phyloP scores from a whole-genome alignment of 2,888 invertebrate species.

The Xylota sylvarum region DNA sequence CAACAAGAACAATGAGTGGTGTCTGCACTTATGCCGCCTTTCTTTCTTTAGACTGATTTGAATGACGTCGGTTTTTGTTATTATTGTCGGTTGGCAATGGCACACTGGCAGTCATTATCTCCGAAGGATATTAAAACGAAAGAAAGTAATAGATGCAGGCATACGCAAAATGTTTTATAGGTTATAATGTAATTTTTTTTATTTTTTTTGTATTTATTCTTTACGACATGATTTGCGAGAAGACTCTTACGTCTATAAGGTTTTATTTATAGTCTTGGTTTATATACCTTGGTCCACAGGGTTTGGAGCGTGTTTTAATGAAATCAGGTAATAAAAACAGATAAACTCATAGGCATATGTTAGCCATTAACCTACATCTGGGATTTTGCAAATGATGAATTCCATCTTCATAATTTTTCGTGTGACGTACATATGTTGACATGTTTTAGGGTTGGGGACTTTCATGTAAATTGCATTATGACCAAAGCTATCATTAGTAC shows the following conservation, averaged over 20 bases:
- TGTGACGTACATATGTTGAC: background rate
- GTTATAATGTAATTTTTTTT: slow-evolving; percentile 17
- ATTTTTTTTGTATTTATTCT: slow-evolving; percentile 21
- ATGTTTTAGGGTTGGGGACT: background rate
- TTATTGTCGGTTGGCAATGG: slow-evolving; percentile 42
- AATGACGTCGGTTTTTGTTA: slow-evolving; percentile 54
- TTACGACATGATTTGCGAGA: slow-evolving; percentile 25
- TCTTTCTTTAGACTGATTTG: slow-evolving; percentile 24
- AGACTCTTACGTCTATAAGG: slow-evolving; percentile 10
- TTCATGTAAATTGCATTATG: background rate
- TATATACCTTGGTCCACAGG: slow-evolving; percentile 1
- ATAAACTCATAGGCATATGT: background rate
- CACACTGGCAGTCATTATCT: slow-evolving; percentile 25
- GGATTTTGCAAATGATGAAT: background rate
- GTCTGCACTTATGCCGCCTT: slow-evolving; percentile 46
- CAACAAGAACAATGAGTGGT: slow-evolving; percentile 19
- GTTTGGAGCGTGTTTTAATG: slow-evolving; percentile 11
- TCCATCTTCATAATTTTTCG: background rate
- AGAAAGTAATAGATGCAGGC: slow-evolving; percentile 41
- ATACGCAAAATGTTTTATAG: slow-evolving; percentile 37
- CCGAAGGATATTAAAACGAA: slow-evolving; percentile 57
- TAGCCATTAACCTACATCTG: slow-evolving; percentile 1
- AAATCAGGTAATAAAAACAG: background rate
- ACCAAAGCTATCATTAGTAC: background rate
- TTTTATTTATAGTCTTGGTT: slow-evolving; percentile 2